Conservation (phyloP, 2,113 vertebrate genomes). For the Macquaria australasica region DNA sequence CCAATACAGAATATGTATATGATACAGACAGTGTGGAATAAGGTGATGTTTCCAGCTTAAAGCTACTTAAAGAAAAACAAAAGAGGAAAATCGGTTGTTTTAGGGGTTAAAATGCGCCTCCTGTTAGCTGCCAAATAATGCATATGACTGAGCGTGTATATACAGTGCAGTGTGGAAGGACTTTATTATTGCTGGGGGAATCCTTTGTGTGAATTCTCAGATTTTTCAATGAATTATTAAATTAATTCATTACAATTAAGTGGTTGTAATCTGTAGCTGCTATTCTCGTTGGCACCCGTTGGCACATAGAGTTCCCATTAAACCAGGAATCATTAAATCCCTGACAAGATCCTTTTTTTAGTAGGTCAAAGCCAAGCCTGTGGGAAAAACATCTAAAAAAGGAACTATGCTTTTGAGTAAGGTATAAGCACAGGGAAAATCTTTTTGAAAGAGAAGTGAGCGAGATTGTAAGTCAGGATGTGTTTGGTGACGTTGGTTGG, state of each 20-base stretch:
- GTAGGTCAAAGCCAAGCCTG: constrained; percentile 73
- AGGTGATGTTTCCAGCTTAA: neutral
- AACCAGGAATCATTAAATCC: constrained; percentile 64
- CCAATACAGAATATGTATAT: neutral
- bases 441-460: constrained; percentile 10
- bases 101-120: neutral
- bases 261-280: constrained; percentile 4
- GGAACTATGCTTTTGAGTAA: constrained; percentile 77
- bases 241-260: too few relatives aligned
- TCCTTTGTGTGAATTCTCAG: neutral
- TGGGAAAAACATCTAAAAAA: constrained; percentile 72
- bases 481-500: constrained; percentile 4
- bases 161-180: neutral
- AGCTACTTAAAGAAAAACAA: neutral
- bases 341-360: constrained; percentile 60
- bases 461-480: neutral
- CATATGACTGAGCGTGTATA: neutral
- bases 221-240: constrained; percentile 44
- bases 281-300: constrained; percentile 2
- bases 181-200: neutral
- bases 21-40: neutral
- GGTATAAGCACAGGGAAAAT: constrained; percentile 56
- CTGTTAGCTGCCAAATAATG: constrained; percentile 3
- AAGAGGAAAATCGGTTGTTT: neutral
- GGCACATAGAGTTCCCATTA: constrained; percentile 32